Conservation (phyloP, 1,140 invertebrate species). For the Elymnias hypermnestra region DNA sequence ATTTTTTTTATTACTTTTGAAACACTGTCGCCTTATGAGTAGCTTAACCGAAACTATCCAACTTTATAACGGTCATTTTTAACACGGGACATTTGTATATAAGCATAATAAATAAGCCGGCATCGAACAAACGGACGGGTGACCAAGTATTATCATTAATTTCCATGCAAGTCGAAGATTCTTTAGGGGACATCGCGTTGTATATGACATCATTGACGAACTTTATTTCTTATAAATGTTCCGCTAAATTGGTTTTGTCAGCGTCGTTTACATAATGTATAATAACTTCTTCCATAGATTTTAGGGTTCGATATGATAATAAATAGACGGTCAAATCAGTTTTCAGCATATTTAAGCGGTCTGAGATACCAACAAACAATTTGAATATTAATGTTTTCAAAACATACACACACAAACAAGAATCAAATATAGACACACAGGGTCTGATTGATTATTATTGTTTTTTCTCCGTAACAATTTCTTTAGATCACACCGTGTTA, state of each 20-base stretch:
- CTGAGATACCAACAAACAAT: too few relatives aligned
- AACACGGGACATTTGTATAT: not conserved
- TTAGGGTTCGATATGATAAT: not conserved
- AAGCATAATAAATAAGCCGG: not conserved
- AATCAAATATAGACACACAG: too few relatives aligned
- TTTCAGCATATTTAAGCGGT: too few relatives aligned
- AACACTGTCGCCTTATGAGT: not conserved
- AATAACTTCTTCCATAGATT: not conserved
- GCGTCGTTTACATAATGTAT: not conserved
- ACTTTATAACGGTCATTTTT: not conserved
- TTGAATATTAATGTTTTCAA: too few relatives aligned
- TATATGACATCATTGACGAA: constrained; percentile 3
- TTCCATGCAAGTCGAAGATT: not conserved
- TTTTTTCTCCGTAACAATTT: too few relatives aligned
- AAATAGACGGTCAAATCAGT: too few relatives aligned
- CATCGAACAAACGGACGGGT: constrained; percentile 1
- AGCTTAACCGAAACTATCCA: not conserved
- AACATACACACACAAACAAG: too few relatives aligned
- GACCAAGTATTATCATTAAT: not conserved
- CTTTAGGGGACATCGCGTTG: not conserved
- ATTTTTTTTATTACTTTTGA: too few relatives aligned
- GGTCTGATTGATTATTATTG: too few relatives aligned
- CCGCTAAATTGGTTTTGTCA: constrained; percentile 9
- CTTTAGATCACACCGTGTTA: too few relatives aligned
- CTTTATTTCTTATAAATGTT: not conserved